Conservation (phyloP, 2,113 vertebrate species). For the Lonchura striata region DNA sequence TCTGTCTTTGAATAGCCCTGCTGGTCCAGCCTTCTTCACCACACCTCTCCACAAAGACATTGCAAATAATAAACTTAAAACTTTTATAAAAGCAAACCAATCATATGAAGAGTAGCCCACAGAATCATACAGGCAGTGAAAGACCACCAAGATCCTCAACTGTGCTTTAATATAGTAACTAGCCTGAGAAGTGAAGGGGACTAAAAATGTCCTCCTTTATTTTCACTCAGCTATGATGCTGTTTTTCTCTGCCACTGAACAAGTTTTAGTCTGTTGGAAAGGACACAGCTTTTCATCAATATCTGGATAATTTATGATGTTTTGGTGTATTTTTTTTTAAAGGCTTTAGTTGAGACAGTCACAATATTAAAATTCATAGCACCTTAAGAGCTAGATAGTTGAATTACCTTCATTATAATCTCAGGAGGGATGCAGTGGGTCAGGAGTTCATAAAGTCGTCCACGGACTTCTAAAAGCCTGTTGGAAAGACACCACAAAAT, state of each 20-base stretch:
- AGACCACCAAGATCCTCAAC: background rate
- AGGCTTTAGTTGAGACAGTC: background rate
- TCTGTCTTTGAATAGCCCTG: background rate
- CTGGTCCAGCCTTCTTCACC: background rate
- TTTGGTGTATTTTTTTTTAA: background rate
- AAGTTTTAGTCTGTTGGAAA: background rate
- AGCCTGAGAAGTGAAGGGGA: background rate
- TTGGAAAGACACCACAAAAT: conserved; percentile 15
- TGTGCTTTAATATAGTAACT: background rate
- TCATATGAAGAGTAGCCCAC: background rate
- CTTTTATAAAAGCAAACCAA: background rate
- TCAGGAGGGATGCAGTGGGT: conserved; percentile 97
- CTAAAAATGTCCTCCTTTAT: background rate
- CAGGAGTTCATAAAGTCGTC: conserved; percentile 91
- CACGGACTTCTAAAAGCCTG: conserved; percentile 93
- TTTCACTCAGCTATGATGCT: background rate
- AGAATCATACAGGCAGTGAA: background rate
- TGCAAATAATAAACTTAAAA: background rate
- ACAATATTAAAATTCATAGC: background rate
- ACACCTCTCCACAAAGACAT: background rate
- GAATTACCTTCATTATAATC: conserved; percentile 92
- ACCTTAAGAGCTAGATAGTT: background rate
- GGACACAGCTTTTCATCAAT: background rate
- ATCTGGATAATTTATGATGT: background rate
- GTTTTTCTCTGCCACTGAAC: background rate